Conservation (phyloP, 2,888 invertebrate species). For the Cephus pulcher region DNA sequence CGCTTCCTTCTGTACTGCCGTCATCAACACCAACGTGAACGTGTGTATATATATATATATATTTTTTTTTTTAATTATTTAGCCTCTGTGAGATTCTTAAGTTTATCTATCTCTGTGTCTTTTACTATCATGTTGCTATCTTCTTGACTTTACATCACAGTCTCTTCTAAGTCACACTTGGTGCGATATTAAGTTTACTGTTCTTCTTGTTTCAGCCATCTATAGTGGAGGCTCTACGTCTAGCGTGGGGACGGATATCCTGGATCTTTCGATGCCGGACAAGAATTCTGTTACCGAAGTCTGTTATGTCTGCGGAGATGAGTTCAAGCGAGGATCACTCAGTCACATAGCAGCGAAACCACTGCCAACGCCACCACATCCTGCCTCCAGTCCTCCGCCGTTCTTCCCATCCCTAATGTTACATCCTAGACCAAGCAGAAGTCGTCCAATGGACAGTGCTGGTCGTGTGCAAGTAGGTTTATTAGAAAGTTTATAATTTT, state of each 20-base stretch:
- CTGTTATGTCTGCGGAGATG: constrained; percentile 91
- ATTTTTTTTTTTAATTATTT: neutral
- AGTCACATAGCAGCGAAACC: constrained; percentile 76
- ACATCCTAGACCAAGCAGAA: constrained; percentile 87
- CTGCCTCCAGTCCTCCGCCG: constrained; percentile 64
- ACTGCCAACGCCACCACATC: constrained; percentile 63
- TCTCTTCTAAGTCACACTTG: constrained; percentile 27
- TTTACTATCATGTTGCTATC: neutral
- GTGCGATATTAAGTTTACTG: neutral
- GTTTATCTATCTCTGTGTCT: neutral
- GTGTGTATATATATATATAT: neutral
- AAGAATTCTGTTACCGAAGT: constrained; percentile 92
- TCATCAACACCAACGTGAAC: neutral
- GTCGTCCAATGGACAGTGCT: constrained; percentile 86
- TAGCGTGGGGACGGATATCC: constrained; percentile 82
- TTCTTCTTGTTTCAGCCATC: constrained; percentile 47
- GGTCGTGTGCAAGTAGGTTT: constrained; percentile 71
- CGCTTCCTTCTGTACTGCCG: neutral
- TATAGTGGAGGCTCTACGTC: constrained; percentile 63
- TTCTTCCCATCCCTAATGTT: constrained; percentile 78
- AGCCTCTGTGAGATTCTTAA: neutral
- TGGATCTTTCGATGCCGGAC: constrained; percentile 92
- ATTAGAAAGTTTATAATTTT: neutral
- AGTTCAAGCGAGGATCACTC: constrained; percentile 85
- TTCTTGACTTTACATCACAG: constrained; percentile 10